phyloP scores from a whole-genome alignment of 1,140 invertebrate species.

The Micrasema longulum region DNA sequence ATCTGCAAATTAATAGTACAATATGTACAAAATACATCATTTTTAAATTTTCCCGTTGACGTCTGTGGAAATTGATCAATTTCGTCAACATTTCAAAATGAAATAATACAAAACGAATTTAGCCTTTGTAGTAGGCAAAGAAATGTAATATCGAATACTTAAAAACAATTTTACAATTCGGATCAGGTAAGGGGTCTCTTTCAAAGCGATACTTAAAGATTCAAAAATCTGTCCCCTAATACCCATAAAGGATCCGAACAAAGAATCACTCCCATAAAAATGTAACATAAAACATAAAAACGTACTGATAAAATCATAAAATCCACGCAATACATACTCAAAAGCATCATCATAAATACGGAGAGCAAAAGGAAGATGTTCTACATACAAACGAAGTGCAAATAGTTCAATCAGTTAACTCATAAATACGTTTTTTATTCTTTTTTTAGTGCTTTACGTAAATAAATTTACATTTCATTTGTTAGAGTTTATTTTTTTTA shows the following conservation, averaged over 20 bases:
- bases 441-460: not conserved
- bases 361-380: constrained; percentile 12
- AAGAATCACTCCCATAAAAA: not conserved
- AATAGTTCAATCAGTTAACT: constrained; percentile 17
- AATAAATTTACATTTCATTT: not conserved
- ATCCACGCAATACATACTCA: constrained; percentile 15
- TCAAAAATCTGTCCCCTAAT: constrained; percentile 8
- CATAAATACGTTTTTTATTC: constrained; percentile 20
- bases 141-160: no score
- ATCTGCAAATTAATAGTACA: no score
- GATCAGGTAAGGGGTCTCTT: not conserved
- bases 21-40: no score
- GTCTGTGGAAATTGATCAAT: not conserved
- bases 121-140: no score
- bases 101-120: no score
- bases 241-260: constrained; percentile 7
- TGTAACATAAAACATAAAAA: constrained; percentile 8
- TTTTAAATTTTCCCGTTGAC: no score
- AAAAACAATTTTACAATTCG: no score
- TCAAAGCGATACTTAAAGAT: constrained; percentile 1
- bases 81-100: no score
- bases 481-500: no score
- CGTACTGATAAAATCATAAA: constrained; percentile 10
- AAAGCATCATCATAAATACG: constrained; percentile 2
- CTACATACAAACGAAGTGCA: constrained; percentile 30